Base-by-base conservation (phyloP, 1,140 invertebrate species). In the Pseudomyrmex cubaensis region DNA sequence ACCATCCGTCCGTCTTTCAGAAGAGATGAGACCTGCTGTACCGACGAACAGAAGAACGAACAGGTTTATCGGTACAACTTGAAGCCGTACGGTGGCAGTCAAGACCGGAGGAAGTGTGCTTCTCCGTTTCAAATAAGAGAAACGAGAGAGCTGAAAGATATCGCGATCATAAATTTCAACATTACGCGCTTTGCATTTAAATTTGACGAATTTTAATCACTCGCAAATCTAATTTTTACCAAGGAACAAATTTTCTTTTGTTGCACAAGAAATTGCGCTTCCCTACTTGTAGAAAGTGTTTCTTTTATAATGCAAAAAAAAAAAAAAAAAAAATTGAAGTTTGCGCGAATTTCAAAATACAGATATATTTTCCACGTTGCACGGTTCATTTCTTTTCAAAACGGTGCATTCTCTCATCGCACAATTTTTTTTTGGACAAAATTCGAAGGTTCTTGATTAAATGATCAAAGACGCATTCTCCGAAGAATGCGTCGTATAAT, bases 41-140 rank as follows among this genome's bases (percentile, higher is more conserved):
- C 83, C 83, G 83, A 74, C 67, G 62, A 66, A 56, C 13, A 62
- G 7, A 2, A 52, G 44, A 75, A 4, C 3, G 13, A 73, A 20
- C 22, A 44, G 67, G 35, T 67, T 54, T n/a, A 63, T 20, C 13
- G 72, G 72, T 87, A 85, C 85, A 73, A 63, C 50, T 87, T 82
- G 25, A 13, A 63, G 20, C 89, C 87, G 87, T 82, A 57, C 61
- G 89, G 83, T 85, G 89, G 89, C 89, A 80, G 82, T 57, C 22
- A 44, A 54, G 76, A 50, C 76, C 59, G 66, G 66, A 59, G 64
- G 2, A 78, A 50, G 54, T 15, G 56, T 12, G 17, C 20, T 2
- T 13, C 59, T 48, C 1, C 10, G 12, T 17, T 15, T 59, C n/a
- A 22, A 46, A 8, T 69, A n/a, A n/a, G 20, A 20, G 35, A 46